Base-by-base conservation (phyloP, 2,888 invertebrate genomes). In the Lypha dubia region DNA sequence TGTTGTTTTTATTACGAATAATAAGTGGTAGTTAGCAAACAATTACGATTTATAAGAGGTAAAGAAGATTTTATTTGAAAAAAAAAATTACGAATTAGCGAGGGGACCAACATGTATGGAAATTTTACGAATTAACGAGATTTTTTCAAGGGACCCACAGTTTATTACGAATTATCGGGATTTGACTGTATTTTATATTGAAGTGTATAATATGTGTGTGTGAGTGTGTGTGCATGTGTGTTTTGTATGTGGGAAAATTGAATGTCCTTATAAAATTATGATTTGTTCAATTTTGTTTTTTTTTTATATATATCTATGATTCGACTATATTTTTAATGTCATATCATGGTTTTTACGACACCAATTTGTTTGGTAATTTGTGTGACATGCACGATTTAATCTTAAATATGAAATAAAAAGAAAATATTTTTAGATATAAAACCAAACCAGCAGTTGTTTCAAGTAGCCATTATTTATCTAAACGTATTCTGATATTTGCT, bases 361-460 rank as follows among this genome's bases (percentile, higher is more conserved):
- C 88, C 88, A 88, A 88, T 87, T 87, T 85, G 82, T 79, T 87
- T 87, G 81, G 88, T 87, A 89, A 89, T 90, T 89, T 88, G 83
- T 87, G 63, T 86, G 87, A 82, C 81, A 85, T 83, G 86, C 76
- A 80, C 70, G 85, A 86, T 84, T 79, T 79, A 76, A 83, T 79
- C 79, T 71, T 74, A 56, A 63, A 83, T 83, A 62, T n/a, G 20
- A 56, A 62, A 70, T 20, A 58, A 3, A 74, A 63, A 56, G 46
- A 71, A 56, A 62, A 20, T 44, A 20, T 3, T 20, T 22, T 22
- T 49, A 3, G 28, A 32, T 15, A 58, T 13, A 28, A 63, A 53
- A n/a, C n/a, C n/a, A 32, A 15, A n/a, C 38, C 7, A 65, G 38
- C 28, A 71, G 51, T 60, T 56, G 56, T 15, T 44, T 79, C 44